Conservation (phyloP, 2,888 invertebrate genomes). For the Ochropacha duplaris region DNA sequence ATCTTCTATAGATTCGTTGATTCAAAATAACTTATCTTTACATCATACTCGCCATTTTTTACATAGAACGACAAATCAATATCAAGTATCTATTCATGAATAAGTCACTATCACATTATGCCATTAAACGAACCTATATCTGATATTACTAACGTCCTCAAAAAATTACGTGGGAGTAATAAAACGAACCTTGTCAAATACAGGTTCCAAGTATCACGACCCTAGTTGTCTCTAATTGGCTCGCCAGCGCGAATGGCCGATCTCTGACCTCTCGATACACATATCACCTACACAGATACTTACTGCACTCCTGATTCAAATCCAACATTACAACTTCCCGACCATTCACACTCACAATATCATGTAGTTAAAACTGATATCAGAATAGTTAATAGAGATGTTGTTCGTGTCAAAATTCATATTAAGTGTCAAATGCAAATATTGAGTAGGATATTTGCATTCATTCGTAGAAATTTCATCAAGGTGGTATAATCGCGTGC, state of each 20-base stretch:
- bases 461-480: slow-evolving; percentile 38
- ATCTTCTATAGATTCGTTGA: too few species aligned
- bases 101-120: background rate
- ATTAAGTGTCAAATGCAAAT: slow-evolving; percentile 19
- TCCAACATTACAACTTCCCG: slow-evolving; percentile 14
- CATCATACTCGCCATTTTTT: too few species aligned
- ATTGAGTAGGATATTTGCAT: too few species aligned
- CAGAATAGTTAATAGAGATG: slow-evolving; percentile 1
- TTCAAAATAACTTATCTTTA: too few species aligned
- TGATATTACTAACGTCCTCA: slow-evolving; percentile 19
- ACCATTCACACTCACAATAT: slow-evolving; percentile 5
- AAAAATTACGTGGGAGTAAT: slow-evolving; percentile 58
- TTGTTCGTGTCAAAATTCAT: slow-evolving; percentile 7
- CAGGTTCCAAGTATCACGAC: slow-evolving; percentile 60
- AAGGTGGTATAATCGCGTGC: slow-evolving; percentile 45
- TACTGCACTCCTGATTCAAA: slow-evolving; percentile 32
- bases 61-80: background rate
- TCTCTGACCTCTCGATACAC: slow-evolving; percentile 73
- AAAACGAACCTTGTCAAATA: slow-evolving; percentile 59
- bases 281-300: slow-evolving; percentile 54
- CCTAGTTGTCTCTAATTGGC: slow-evolving; percentile 70
- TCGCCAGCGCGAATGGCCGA: slow-evolving; percentile 71
- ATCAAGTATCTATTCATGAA: background rate
- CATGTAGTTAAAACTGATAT: slow-evolving; percentile 5
- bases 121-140: slow-evolving; percentile 11